Conservation (phyloP, 2,888 invertebrate genomes). For the Therioaphis trifolii region DNA sequence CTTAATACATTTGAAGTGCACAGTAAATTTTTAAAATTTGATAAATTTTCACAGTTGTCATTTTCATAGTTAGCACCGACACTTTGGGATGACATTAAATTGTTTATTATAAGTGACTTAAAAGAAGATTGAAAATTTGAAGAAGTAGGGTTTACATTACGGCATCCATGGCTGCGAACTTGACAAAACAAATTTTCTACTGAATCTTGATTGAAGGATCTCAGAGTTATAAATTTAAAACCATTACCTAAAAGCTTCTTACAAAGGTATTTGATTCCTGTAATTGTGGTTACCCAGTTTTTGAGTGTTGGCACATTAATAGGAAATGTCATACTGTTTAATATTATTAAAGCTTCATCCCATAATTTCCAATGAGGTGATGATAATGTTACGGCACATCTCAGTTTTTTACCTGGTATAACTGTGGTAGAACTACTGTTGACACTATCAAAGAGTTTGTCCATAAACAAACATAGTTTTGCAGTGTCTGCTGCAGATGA, state of each 20-base stretch:
- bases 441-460: no score
- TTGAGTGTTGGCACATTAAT: background rate
- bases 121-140: no score
- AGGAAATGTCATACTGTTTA: conserved; percentile 17
- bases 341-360: conserved; percentile 5
- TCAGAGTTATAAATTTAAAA: conserved; percentile 18
- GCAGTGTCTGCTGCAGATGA: conserved; percentile 62
- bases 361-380: conserved; percentile 31
- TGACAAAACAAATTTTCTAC: conserved; percentile 29
- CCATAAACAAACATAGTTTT: conserved; percentile 30
- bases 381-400: background rate
- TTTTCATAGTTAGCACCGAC: background rate
- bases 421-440: background rate
- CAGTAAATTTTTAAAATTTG: background rate
- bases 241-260: background rate
- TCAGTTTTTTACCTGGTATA: background rate
- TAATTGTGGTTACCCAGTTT: background rate
- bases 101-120: no score
- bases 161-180: no score
- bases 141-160: no score
- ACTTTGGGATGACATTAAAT: conserved; percentile 8
- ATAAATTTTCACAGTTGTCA: background rate
- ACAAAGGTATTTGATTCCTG: background rate
- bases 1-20: background rate
- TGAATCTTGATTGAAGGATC: conserved; percentile 13